Base-by-base conservation (phyloP, 92 coral and sea anemone species). In the Phenganax stokvisi region DNA sequence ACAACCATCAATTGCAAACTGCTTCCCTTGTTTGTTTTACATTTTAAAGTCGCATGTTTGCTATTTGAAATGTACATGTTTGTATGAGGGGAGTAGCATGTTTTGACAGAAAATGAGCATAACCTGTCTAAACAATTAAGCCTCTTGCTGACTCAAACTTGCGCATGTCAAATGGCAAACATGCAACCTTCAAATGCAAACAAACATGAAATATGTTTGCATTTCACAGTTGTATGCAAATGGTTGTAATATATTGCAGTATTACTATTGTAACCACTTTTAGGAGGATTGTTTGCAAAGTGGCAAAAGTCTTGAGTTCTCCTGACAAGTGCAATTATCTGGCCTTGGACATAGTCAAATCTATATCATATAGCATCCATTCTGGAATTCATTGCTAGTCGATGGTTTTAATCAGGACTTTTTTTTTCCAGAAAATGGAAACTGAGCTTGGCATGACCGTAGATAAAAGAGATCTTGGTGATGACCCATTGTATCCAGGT, bases 401-500 rank as follows among this genome's bases (percentile, higher is more conserved):
- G 25, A 13, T 59, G 65, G 16, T 27, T 57, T 9, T 52, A 47
- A 69, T 53, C 57, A 27, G 1, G 47, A 17, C 31, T 60, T 60
- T 25, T 54, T 72, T 55, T 72, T 62, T n/a, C 3, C 69, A 90
- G 94, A 85, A 85, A 64, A 72, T 90, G 71, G 63, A 86, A 63
- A 29, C 15, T 10, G 83, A 86, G 17, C 86, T 86, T 16, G 90
- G 92, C 6, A 91, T 87, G 85, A 66, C 67, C 15, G 89, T 87
- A 31, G 92, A 86, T 56, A 55, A 85, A 56, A 90, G 71, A 58
- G 94, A 92, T 29, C 77, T 93, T 78, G 98, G 98, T 62, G 56
- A 71, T 44, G 92, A 94, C 74, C 81, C 87, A 10, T 70, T 77
- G 54, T 88, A 86, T 11, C 90, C 84, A 20, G 97, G 91, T 3